Evolutionary conservation across 2,797 vertebrate species (phyloP), one percentile per base, ranked within the genome.

Genomic region (Tauraco hartlaubi): DNA sequence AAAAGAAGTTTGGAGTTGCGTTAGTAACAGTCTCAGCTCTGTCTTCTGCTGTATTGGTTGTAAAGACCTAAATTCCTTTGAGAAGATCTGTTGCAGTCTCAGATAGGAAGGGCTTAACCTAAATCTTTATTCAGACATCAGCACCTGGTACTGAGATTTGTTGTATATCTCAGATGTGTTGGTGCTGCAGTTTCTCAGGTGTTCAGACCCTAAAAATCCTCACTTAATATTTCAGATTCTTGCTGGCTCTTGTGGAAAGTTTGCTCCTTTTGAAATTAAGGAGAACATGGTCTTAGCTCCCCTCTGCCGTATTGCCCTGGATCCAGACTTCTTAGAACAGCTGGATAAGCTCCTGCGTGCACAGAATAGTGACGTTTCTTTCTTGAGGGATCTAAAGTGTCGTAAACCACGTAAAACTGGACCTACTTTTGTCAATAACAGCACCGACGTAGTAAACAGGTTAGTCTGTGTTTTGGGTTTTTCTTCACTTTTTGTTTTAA

Each of bases 241-340:
- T 56, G 99, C 99, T 2, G 99, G 99, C 88, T 99, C 98, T 15
- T 99, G 99, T 85, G 99, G 99, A 15, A 99, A 99, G 96, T 99
- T 99, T 97, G 99, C 99, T 82, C 99, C 99, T 12, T 99, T 99
- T 97, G 99, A 99, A 94, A 99, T 99, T 46, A 99, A 99, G 96
- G 99, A 99, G 91, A 98, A 99, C 96, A 99, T 99, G 99, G 97
- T 96, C 66, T 96, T 99, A 18, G 99, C 99, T 18, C 99, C 99
- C 2, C 96, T 98, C 62, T 98, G 97, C 52, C 98, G 99, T 4
- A 98, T 99, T 8, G 92, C 98, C 66, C 98, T 98, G 84, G 98
- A 99, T 18, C 98, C 98, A 7, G 98, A 98, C 5, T 94, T 92
- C 83, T 96, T 99, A 7, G 98, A 99, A 2, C 98, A 98, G 49